Evolutionary conservation across 2,113 vertebrate genomes (phyloP).

Genomic region (Pardalotus punctatus): DNA sequence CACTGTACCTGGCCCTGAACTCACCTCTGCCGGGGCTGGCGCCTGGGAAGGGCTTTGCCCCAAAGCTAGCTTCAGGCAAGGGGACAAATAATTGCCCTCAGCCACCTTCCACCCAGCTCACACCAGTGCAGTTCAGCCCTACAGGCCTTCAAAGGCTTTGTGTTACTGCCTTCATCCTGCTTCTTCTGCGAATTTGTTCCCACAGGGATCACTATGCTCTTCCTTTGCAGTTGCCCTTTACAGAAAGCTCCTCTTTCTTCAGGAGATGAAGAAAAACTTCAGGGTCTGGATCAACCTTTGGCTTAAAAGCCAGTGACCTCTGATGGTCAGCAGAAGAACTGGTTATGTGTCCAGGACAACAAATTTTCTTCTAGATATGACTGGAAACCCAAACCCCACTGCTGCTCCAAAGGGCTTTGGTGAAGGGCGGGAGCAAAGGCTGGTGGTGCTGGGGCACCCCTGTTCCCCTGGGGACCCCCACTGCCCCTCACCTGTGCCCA

Average conservation of each 20-base stretch:
- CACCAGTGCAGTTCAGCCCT: neutral
- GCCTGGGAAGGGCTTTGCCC: neutral
- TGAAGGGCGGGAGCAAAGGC: neutral
- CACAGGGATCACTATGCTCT: rapidly evolving
- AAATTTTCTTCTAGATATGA: neutral
- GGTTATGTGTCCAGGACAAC: neutral
- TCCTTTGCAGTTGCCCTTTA: neutral
- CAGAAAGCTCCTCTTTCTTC: neutral
- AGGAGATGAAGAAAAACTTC: neutral
- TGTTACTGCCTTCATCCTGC: neutral
- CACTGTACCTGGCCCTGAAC: neutral
- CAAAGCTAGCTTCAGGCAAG: neutral
- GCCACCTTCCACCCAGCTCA: neutral
- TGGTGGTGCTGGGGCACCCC: neutral
- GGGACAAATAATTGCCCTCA: neutral
- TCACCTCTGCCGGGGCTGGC: rapidly evolving
- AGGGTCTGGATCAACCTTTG: neutral
- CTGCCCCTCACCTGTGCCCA: neutral
- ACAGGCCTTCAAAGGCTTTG: neutral
- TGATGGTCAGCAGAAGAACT: neutral
- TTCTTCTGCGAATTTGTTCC: neutral
- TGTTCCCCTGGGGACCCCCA: rapidly evolving
- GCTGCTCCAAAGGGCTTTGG: neutral
- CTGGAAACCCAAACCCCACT: neutral
- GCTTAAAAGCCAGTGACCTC: neutral